Evolutionary conservation across 2,113 vertebrate species (phyloP), one percentile per base, ranked within the genome.

Genomic region (Pollachius pollachius): DNA sequence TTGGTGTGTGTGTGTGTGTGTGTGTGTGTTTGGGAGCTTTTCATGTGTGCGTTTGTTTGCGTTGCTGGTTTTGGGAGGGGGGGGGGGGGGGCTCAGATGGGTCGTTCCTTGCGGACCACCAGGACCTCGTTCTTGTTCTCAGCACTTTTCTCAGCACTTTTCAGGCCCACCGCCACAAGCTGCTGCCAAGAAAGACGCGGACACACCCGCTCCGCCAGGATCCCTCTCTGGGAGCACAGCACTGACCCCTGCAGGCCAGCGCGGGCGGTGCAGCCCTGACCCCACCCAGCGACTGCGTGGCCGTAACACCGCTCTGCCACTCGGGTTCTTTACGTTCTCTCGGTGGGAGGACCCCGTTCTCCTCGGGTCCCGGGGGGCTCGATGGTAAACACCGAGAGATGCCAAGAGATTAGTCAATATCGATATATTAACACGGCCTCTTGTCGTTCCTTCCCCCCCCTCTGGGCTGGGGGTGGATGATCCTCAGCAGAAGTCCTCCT

Each of bases 111-210:
- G 66, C 81, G 80, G 78, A 79, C 68, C 75, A 71, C 64, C 63
- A 80, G 82, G 84, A 89, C 88, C 84, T 85, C 87, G 81, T 84
- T 88, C 70, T 79, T 74, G 87, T n/a, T n/a, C n/a, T n/a, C n/a
- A 89, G 80, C 82, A 89, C 82, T 88, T 89, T 88, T 69, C 84
- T 82, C 81, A 87, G 89, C 89, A 90, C 89, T 89, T 90, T 90
- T 78, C 80, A 85, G 83, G 80, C 84, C 86, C 84, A 82, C 82
- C 83, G 78, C 66, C 77, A 85, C 76, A 79, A 78, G 76, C 63
- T 76, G 74, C 74, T 84, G 81, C 72, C 74, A 18, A 69, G 61
- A 82, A 82, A 58, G 68, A 77, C 78, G 79, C 69, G 74, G 80
- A 72, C 77, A 81, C 69, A 64, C 78, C 84, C 78, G 81, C 85